Evolutionary conservation across 2,113 vertebrate species (phyloP).

Genomic region (Zootoca vivipara): DNA sequence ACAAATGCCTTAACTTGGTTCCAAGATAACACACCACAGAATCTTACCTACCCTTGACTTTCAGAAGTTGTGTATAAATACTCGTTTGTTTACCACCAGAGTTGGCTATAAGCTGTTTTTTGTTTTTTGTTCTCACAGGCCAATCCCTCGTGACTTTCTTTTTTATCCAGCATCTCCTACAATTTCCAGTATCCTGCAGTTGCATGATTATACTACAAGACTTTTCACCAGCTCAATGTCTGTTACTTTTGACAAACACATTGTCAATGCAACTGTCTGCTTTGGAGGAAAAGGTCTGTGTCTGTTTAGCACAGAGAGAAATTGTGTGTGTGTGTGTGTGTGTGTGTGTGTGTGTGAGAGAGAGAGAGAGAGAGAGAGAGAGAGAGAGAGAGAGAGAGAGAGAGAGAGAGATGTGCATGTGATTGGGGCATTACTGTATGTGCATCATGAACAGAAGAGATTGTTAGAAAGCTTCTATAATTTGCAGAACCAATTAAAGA

Average conservation of each 20-base stretch:
- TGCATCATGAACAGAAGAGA: background rate
- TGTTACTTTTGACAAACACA: background rate
- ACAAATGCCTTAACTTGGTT: background rate
- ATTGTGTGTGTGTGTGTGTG: too few species aligned
- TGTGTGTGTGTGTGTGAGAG: too few species aligned
- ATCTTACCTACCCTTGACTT: background rate
- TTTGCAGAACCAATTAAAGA: constrained; percentile 1
- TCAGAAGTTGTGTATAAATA: background rate
- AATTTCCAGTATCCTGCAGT: background rate
- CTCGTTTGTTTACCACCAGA: background rate
- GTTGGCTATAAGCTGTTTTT: background rate
- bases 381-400: background rate
- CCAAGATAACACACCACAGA: background rate
- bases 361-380: background rate
- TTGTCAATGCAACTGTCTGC: background rate
- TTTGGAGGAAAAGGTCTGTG: background rate
- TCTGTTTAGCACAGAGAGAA: background rate
- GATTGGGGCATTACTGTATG: background rate
- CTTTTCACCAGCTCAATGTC: background rate
- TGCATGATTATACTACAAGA: constrained; percentile 1
- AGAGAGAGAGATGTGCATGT: background rate
- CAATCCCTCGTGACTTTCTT: background rate
- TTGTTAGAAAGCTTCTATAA: background rate
- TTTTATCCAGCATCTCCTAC: background rate
- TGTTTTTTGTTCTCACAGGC: background rate